These are phyloP conservation scores for Sardinella longiceps DNA, from an alignment of 2,797 vertebrate species.

Conservation along the genomic window DNA sequence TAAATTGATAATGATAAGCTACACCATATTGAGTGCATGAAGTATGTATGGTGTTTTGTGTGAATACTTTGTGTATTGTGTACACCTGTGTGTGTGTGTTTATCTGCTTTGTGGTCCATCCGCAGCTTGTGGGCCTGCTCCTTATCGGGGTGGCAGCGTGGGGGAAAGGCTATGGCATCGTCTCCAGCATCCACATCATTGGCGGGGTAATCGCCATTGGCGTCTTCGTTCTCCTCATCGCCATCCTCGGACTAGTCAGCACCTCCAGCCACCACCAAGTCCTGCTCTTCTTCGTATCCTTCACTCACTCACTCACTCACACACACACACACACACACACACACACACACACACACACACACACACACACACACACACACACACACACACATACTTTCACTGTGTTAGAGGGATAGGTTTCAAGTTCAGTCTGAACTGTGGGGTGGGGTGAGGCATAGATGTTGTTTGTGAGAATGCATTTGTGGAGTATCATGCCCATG, in stretches of 20 bases:
- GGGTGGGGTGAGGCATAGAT: no score
- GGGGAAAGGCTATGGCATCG: conserved; percentile 74
- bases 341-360: neutral
- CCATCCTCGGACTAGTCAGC: conserved; percentile 73
- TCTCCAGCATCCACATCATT: conserved; percentile 77
- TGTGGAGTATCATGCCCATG: neutral
- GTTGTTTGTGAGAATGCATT: neutral
- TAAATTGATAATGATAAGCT: no score
- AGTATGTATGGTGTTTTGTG: neutral
- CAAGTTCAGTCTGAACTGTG: no score
- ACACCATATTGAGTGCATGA: no score
- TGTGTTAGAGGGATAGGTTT: no score
- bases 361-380: neutral
- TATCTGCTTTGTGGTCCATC: neutral
- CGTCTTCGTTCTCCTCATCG: conserved; percentile 77
- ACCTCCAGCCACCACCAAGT: conserved; percentile 79
- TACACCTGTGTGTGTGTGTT: neutral
- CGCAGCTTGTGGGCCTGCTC: conserved; percentile 74
- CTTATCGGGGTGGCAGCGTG: conserved; percentile 78
- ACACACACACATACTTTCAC: no score
- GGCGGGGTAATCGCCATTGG: conserved; percentile 77
- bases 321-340: neutral
- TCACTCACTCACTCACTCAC: conserved; percentile 14
- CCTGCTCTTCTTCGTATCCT: conserved; percentile 82
- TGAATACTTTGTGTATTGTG: neutral